These are phyloP conservation scores for cat (Felis catus) DNA, from an alignment of 2,113 vertebrate species.

Conservation along the genomic window F.catus_Fca126_mat1.0 CM031423.1:46998001-46998500, in stretches of 20 bases:
- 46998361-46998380: background rate
- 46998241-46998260: background rate
- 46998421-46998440: background rate
- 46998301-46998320: background rate
- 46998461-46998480: background rate
- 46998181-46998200: background rate
- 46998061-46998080: background rate
- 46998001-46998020: background rate
- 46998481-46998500: background rate
- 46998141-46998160: background rate
- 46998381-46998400: background rate
- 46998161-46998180: conserved; percentile 7
- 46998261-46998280: background rate
- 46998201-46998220: background rate
- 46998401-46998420: background rate
- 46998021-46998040: background rate
- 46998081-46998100: background rate
- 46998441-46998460: background rate
- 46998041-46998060: background rate
- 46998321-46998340: background rate
- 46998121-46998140: conserved; percentile 15
- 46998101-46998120: background rate
- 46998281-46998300: background rate
- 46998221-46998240: background rate
- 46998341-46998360: rapidly evolving